These are phyloP conservation scores for Phaethornis superciliosus DNA, from an alignment of 2,113 vertebrate species.

Conservation along the genomic window DNA sequence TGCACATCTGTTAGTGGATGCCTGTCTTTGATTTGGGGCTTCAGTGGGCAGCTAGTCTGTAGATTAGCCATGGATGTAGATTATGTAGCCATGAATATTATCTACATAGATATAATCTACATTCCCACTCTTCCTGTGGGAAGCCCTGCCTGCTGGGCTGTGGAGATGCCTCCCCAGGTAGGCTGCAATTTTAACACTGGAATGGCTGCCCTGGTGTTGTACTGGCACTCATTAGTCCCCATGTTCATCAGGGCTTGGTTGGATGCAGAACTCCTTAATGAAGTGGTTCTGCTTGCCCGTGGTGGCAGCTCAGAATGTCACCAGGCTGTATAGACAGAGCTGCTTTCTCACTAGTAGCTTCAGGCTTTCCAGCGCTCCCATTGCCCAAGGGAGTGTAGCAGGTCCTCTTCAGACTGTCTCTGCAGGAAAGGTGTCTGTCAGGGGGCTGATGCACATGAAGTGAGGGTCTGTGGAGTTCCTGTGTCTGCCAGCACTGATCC, in stretches of 20 bases:
- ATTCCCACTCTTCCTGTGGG: neutral
- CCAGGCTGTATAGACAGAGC: accelerated
- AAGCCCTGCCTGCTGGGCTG: neutral
- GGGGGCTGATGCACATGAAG: neutral
- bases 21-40: neutral
- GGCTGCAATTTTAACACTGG: neutral
- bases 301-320: neutral
- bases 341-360: neutral
- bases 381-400: neutral
- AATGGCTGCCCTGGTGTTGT: neutral
- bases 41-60: neutral
- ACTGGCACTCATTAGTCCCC: neutral
- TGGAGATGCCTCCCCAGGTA: neutral
- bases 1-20: neutral
- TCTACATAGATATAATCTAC: too few relatives aligned
- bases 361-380: neutral
- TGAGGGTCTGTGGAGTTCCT: neutral
- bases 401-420: neutral
- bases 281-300: neutral
- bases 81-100: too few relatives aligned
- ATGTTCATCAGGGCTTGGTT: neutral
- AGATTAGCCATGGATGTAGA: neutral
- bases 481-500: neutral
- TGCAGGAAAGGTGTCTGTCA: neutral
- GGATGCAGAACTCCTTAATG: neutral